These are phyloP conservation scores for Papilio glaucus DNA, from an alignment of 1,140 invertebrate species.

Conservation along the genomic window DNA sequence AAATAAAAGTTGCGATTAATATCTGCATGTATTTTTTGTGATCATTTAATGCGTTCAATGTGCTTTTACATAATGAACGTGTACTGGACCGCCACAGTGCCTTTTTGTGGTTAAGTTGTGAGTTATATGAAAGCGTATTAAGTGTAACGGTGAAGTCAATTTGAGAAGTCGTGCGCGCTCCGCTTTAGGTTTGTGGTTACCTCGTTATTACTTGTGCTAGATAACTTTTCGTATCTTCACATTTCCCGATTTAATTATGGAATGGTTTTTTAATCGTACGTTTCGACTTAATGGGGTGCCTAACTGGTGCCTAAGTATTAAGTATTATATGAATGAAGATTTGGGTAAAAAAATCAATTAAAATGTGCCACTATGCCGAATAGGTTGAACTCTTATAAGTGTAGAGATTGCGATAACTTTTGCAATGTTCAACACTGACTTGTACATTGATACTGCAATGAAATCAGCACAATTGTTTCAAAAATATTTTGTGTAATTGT, in stretches of 20 bases:
- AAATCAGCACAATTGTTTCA: too few species aligned
- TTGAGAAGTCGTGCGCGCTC: constrained; percentile 9
- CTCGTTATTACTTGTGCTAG: constrained; percentile 12
- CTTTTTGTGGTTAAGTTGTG: constrained; percentile 1
- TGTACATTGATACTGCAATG: too few species aligned
- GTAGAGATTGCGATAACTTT: too few species aligned
- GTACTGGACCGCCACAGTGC: not conserved
- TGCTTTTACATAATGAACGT: not conserved
- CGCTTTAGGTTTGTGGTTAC: constrained; percentile 23
- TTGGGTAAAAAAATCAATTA: too few species aligned
- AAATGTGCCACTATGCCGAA: too few species aligned
- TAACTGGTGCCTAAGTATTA: too few species aligned
- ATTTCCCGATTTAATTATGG: constrained; percentile 7
- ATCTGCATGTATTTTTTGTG: not conserved
- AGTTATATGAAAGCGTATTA: constrained; percentile 19
- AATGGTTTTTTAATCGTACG: too few species aligned
- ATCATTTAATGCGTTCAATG: not conserved
- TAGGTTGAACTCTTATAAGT: too few species aligned
- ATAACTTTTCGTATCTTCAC: constrained; percentile 1
- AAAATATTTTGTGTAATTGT: too few species aligned
- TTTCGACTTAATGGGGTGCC: too few species aligned
- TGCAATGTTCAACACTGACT: too few species aligned
- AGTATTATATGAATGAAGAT: too few species aligned
- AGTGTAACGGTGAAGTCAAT: constrained; percentile 29
- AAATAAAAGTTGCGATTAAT: not conserved